Percentiles rank a stretch among this genome's conserved stretches.
phyloP scores from a whole-genome alignment of 2,888 invertebrate genomes.

The Diplazon laetatorius region DNA sequence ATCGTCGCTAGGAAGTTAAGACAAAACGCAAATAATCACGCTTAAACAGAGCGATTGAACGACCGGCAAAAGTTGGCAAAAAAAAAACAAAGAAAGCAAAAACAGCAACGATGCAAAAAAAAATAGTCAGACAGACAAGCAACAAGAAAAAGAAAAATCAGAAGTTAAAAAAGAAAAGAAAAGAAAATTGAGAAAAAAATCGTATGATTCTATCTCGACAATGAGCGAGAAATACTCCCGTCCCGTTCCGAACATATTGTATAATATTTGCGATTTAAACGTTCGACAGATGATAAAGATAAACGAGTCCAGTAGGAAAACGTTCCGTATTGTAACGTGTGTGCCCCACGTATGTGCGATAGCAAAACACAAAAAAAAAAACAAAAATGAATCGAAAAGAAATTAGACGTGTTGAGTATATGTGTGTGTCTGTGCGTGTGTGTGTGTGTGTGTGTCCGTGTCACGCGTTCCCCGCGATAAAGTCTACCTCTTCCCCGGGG shows the following conservation, averaged over 20 bases:
- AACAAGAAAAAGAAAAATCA: slow-evolving; percentile 18
- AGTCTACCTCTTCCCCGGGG: slow-evolving; percentile 16
- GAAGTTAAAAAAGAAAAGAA: not conserved
- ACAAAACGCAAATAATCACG: slow-evolving; percentile 20
- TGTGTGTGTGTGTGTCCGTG: too few species aligned
- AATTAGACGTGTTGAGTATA: not conserved
- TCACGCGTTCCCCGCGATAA: not conserved
- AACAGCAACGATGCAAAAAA: not conserved
- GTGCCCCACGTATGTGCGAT: not conserved
- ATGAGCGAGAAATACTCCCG: slow-evolving; percentile 53
- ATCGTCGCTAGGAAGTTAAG: slow-evolving; percentile 74
- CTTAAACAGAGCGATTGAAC: slow-evolving; percentile 4
- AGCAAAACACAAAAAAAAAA: slow-evolving; percentile 10
- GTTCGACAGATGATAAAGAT: slow-evolving; percentile 8
- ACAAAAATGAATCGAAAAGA: slow-evolving; percentile 1
- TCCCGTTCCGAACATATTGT: slow-evolving; percentile 58
- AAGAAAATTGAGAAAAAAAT: slow-evolving; percentile 39
- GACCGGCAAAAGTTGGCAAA: slow-evolving; percentile 22
- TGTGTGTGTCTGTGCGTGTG: too few species aligned
- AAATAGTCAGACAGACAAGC: slow-evolving; percentile 14
- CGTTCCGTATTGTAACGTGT: slow-evolving; percentile 6
- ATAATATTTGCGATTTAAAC: slow-evolving; percentile 39
- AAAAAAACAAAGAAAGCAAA: not conserved
- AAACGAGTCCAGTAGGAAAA: not conserved
- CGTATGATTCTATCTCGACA: slow-evolving; percentile 54